phyloP scores from a whole-genome alignment of 37 sponge, comb jelly and placozoan genomes.

The Cladorhizidae sp. region DNA sequence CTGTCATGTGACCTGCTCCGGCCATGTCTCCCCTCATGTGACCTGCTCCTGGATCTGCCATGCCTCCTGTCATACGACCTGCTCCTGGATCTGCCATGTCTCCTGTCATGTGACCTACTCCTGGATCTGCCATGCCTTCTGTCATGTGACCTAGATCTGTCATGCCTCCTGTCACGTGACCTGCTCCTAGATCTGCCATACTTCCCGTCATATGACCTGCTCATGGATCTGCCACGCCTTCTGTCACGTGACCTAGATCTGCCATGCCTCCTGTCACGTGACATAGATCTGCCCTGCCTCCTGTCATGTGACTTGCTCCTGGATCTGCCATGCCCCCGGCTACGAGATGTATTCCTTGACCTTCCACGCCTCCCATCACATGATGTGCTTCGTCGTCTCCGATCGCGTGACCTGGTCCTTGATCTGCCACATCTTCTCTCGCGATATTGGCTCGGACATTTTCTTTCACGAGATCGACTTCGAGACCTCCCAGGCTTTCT shows the following conservation, averaged over 20 bases:
- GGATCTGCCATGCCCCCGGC: background rate
- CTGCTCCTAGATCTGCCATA: constrained; percentile 8
- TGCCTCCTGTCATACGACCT: background rate
- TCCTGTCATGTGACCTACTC: background rate
- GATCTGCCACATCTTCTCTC: too few relatives aligned
- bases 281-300: background rate
- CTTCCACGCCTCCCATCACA: background rate
- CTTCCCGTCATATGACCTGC: constrained; percentile 9
- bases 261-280: background rate
- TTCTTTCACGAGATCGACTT: too few relatives aligned
- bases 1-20: background rate
- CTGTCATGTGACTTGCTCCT: background rate
- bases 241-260: background rate
- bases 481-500: too few relatives aligned
- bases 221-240: background rate
- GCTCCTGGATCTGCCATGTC: constrained; percentile 3
- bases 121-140: background rate
- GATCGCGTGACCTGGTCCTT: background rate
- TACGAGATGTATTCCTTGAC: background rate
- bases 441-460: too few relatives aligned
- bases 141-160: background rate
- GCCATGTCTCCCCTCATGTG: background rate
- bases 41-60: constrained; percentile 21
- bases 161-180: background rate
- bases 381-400: background rate